Evolutionary conservation across 2,888 invertebrate species (phyloP), one percentile per base, ranked within the genome.

Genomic region (Lasioglossum villosulum): DNA sequence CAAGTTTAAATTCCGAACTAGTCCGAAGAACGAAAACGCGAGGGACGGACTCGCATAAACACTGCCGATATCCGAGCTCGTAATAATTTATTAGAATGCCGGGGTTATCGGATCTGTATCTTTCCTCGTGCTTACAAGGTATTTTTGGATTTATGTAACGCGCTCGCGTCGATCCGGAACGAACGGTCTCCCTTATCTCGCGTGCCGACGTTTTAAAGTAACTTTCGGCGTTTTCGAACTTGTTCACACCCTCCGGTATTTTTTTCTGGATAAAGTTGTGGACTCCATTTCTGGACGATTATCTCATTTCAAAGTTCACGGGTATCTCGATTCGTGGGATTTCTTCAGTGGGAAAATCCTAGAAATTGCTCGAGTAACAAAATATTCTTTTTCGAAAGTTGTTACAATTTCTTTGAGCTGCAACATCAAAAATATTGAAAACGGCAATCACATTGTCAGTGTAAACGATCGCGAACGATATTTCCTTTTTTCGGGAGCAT

Each of bases 71-170:
- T 83, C 34, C 34, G 42, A 8, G 19, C 42, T 8, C 68, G 48
- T n/a, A 72, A 82, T 76, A 52, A 71, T 56, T 71, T 76, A 82
- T 66, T 76, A 75, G n/a, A 68, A 52, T 27, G 4, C 56, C n/a
- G 73, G 34, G 83, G 83, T 83, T 56, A 83, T 82, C 68, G 83
- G 45, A 4, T 27, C 45, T 16, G 75, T 42, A 76, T n/a, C 27
- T 30, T 71, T 56, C 27, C 42, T 75, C 63, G 82, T 48, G 56
- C 72, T 52, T 73, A 56, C 72, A 59, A 73, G 83, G 72, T 83
- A 83, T 82, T 68, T 68, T 8, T 73, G 45, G 72, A 68, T 72
- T 73, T 34, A 42, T 37, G n/a, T 42, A 39, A 75, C 39, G 14
- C n/a, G 8, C 34, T 16, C 16, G 45, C 30, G 30, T 4, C 68